Evolutionary conservation across 2,888 invertebrate genomes (phyloP).

Genomic region (Aplocera efformata): DNA sequence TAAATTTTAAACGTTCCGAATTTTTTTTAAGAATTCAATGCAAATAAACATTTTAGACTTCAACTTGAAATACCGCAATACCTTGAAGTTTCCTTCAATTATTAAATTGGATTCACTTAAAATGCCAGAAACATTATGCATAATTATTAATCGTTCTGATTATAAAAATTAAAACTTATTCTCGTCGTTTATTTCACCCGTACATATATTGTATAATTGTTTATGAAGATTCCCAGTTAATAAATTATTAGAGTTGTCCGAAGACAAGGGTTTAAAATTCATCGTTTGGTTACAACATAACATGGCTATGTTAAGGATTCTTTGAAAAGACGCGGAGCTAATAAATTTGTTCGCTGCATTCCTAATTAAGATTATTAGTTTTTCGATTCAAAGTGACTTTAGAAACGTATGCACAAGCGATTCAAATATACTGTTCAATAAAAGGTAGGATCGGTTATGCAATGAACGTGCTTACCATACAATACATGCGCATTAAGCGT

Average conservation of each 20-base stretch:
- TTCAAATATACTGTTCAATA: conserved; percentile 19
- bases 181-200: too few species aligned
- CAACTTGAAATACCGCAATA: too few species aligned
- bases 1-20: too few species aligned
- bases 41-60: too few species aligned
- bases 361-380: conserved; percentile 23
- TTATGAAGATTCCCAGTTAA: too few species aligned
- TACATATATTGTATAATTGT: too few species aligned
- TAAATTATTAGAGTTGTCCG: background rate
- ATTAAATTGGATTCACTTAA: too few species aligned
- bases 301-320: conserved; percentile 18
- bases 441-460: conserved; percentile 11
- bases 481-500: background rate
- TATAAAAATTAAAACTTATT: too few species aligned
- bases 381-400: conserved; percentile 20
- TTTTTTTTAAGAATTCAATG: too few species aligned
- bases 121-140: too few species aligned
- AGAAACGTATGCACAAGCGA: conserved; percentile 15
- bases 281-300: background rate
- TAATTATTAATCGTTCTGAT: too few species aligned
- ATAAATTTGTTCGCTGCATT: conserved; percentile 29
- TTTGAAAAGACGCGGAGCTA: conserved; percentile 20
- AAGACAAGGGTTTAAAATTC: background rate
- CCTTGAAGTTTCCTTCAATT: too few species aligned
- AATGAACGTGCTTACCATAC: conserved; percentile 8